Evolutionary conservation across 1,140 invertebrate species (phyloP), one percentile per base, ranked within the genome.

Genomic region (Drosophila insularis): DNA sequence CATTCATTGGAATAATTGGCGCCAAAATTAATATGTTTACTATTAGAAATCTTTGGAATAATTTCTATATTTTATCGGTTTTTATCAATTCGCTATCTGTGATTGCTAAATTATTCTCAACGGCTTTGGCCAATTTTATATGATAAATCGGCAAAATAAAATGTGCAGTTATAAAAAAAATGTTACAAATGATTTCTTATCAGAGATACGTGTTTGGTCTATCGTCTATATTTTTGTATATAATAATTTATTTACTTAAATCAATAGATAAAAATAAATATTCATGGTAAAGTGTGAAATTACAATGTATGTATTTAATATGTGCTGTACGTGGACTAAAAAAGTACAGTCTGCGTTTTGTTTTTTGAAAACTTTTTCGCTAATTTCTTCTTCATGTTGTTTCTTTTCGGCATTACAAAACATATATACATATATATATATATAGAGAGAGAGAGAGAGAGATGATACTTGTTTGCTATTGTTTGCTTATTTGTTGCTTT

Each of bases 401-500:
- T 68, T 21, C 46, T 65, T 43, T 23, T 35, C n/a, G 17, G 14
- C 43, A 23, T 55, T 69, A 50, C 21, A 21, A 21, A 19, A 46
- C 43, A 46, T 46, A 46, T 14, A 43, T 1, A 11, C 2, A 37
- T 35, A n/a, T n/a, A n/a, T n/a, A n/a, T n/a, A n/a, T n/a, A n/a
- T n/a, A n/a, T n/a, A n/a, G n/a, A n/a, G n/a, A n/a, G n/a, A n/a
- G n/a, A 27, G 27, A 27, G 27, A 35, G 31, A 32, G 32, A 35
- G 10, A 35, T 35, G 35, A 50, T 50, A 50, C 8, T 50, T 63
- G n/a, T 61, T 68, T 68, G 73, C 72, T 70, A 89, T 89, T 89
- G 80, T 89, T 89, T 85, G 86, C 85, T 89, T 89, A 89, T 90
- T 90, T 89, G 87, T 90, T 89, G 86, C 86, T 78, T 80, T 90